Evolutionary conservation across 2,888 invertebrate species (phyloP).

Genomic region (Dasypogon diadema): DNA sequence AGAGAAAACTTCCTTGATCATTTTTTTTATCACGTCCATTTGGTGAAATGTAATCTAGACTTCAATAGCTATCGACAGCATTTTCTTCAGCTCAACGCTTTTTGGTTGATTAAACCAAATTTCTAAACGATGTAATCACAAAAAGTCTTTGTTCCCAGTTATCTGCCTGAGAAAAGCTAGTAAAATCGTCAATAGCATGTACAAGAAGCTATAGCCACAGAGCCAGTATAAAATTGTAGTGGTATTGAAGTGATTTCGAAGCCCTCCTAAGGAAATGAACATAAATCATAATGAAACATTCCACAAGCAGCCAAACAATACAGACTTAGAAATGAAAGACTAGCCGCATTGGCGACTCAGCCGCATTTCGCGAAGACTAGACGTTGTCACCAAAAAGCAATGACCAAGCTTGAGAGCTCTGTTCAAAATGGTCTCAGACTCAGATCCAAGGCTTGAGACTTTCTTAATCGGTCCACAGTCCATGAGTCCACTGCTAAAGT

Average conservation of each 20-base stretch:
- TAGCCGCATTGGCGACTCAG: constrained; percentile 17
- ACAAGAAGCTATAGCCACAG: background rate
- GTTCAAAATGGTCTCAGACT: background rate
- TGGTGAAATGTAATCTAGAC: constrained; percentile 20
- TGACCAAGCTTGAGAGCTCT: too few relatives aligned
- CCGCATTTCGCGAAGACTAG: background rate
- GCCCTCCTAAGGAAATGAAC: background rate
- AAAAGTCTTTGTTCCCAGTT: background rate
- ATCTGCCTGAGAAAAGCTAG: background rate
- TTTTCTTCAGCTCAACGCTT: constrained; percentile 1
- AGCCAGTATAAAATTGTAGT: constrained; percentile 5
- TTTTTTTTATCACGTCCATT: background rate
- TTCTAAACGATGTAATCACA: background rate
- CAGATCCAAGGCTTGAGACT: background rate
- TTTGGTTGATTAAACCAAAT: constrained; percentile 14
- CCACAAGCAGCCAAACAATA: background rate
- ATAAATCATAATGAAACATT: constrained; percentile 1
- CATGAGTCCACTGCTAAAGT: background rate
- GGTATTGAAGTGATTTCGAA: background rate
- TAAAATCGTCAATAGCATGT: background rate
- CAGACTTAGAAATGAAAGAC: background rate
- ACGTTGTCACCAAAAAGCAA: too few relatives aligned
- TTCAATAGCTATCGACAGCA: constrained; percentile 1
- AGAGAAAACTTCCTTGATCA: constrained; percentile 11
- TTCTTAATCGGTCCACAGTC: constrained; percentile 19